Conservation (phyloP, 2,797 vertebrate species). For the Microhierax caerulescens region DNA sequence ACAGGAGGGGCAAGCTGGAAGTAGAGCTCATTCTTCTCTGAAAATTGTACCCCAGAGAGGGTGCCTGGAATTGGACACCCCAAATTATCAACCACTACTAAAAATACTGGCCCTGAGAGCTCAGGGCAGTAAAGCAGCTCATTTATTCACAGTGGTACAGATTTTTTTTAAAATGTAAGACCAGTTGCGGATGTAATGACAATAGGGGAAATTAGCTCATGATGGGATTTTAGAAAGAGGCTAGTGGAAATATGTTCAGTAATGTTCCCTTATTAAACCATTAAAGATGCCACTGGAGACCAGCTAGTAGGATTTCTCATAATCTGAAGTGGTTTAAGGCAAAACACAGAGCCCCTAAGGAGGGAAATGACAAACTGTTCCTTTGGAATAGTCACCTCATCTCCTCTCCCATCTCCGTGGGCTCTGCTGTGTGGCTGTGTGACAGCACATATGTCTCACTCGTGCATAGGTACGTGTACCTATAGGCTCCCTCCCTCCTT, state of each 20-base stretch:
- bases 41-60: not conserved
- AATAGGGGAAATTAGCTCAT: constrained; percentile 67
- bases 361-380: constrained; percentile 48
- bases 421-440: not conserved
- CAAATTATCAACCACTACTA: not conserved
- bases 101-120: not conserved
- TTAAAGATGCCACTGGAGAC: constrained; percentile 52
- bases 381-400: constrained; percentile 10
- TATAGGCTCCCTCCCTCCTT: not conserved
- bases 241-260: constrained; percentile 57
- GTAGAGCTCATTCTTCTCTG: not conserved
- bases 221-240: constrained; percentile 53
- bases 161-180: constrained; percentile 11
- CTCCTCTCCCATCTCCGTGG: not conserved
- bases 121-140: not conserved
- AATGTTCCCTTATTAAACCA: constrained; percentile 63
- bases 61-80: not conserved
- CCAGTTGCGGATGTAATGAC: constrained; percentile 68
- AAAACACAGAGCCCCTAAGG: constrained; percentile 24
- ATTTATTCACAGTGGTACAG: not conserved
- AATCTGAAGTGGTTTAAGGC: constrained; percentile 28
- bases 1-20: not conserved
- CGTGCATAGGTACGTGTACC: accelerated
- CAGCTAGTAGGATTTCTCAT: constrained; percentile 41
- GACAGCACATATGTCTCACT: not conserved